These are phyloP conservation scores for Hetaerina titia DNA, from an alignment of 2,888 invertebrate species.

Conservation along the genomic window DNA sequence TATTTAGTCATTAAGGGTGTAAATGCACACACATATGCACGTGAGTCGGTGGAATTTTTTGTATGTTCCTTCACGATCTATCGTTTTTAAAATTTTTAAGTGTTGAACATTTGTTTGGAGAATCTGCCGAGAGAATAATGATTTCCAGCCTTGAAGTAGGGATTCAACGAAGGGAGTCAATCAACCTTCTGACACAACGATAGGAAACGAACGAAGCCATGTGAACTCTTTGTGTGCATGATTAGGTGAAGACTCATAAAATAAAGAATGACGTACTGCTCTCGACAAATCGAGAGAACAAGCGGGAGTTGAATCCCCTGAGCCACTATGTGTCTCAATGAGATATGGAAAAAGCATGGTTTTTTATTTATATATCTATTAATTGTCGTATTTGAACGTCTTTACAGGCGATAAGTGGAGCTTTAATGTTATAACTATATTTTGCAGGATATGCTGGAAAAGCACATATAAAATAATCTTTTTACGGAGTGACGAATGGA, in stretches of 20 bases:
- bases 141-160: background rate
- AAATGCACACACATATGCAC: conserved; percentile 18
- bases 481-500: background rate
- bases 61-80: conserved; percentile 42
- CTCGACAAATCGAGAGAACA: background rate
- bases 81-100: background rate
- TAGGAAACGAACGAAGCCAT: background rate
- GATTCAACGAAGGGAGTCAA: background rate
- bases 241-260: background rate
- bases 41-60: conserved; percentile 33
- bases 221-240: background rate
- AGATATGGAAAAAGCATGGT: background rate
- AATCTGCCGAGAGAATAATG: background rate
- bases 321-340: background rate
- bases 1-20: background rate
- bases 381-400: conserved; percentile 10
- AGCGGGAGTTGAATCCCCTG: background rate
- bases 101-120: background rate
- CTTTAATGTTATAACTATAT: conserved; percentile 3
- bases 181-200: background rate
- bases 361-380: conserved; percentile 20
- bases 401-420: conserved; percentile 27
- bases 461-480: background rate
- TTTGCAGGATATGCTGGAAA: background rate
- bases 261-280: background rate